A percentile compares a stretch with the other conserved stretches of the same genome.
These are phyloP conservation scores for Halocaridina rubra DNA, from an alignment of 2,888 invertebrate genomes.

Conservation along the genomic window DNA sequence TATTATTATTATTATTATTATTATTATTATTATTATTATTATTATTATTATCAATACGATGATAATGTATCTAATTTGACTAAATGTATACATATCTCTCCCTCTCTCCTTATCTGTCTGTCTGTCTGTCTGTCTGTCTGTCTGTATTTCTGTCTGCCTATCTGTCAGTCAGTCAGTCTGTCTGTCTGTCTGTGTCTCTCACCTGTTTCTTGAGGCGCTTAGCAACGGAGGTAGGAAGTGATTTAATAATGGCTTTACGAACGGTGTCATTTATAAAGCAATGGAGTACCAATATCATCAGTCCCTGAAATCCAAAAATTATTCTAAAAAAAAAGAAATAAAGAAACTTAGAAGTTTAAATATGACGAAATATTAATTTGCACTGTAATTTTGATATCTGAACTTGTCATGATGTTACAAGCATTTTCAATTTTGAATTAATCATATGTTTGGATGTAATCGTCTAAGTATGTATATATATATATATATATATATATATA, in stretches of 20 bases:
- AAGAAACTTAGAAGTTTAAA: too few species aligned
- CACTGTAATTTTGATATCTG: too few species aligned
- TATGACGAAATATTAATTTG: too few species aligned
- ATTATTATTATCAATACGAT: neutral
- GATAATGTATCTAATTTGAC: neutral
- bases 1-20: neutral
- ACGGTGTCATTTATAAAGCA: slow-evolving; percentile 67
- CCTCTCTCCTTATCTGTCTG: neutral
- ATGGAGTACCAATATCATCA: slow-evolving; percentile 71
- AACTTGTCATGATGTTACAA: too few species aligned
- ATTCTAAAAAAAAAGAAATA: too few species aligned
- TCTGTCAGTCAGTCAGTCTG: neutral
- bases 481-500: neutral
- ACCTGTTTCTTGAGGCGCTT: neutral
- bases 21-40: neutral
- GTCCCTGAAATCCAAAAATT: slow-evolving; percentile 68
- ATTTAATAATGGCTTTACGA: slow-evolving; percentile 1
- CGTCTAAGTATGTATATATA: neutral
- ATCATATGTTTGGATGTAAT: neutral
- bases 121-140: neutral
- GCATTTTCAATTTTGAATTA: too few species aligned
- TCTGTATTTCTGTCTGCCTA: neutral
- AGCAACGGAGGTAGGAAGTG: neutral
- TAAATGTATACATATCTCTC: neutral
- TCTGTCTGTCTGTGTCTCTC: neutral